Conservation (phyloP, 1,140 invertebrate species). For the Brachionus paranguensis region DNA sequence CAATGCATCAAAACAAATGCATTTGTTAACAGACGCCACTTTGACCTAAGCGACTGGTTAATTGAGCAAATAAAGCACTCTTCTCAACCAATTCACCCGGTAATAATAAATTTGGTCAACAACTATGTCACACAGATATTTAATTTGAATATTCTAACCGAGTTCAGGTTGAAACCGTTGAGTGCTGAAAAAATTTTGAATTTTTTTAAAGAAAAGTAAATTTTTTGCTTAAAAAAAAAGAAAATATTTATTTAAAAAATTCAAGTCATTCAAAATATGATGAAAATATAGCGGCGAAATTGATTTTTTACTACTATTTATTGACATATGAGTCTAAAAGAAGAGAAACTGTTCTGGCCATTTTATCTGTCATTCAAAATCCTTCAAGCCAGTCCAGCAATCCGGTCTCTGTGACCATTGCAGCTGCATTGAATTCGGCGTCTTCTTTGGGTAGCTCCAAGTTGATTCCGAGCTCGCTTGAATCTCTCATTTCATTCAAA, state of each 20-base stretch:
- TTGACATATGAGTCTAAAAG: slow-evolving; percentile 24
- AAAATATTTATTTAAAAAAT: not conserved
- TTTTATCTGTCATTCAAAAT: slow-evolving; percentile 31
- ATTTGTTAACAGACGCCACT: not conserved
- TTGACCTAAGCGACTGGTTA: slow-evolving; percentile 11
- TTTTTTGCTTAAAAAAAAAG: not conserved
- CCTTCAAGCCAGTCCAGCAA: not conserved
- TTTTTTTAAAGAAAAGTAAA: slow-evolving; percentile 37
- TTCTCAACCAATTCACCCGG: slow-evolving; percentile 13
- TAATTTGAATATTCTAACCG: slow-evolving; percentile 11
- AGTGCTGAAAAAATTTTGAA: not conserved
- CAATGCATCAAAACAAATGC: slow-evolving; percentile 33
- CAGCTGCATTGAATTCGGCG: slow-evolving; percentile 18
- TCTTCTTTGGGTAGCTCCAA: not conserved
- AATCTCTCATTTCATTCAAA: slow-evolving; percentile 4
- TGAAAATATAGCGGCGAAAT: not conserved
- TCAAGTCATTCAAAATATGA: slow-evolving; percentile 11
- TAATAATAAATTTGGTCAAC: slow-evolving; percentile 28
- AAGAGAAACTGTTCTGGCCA: slow-evolving; percentile 11
- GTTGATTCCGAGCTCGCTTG: not conserved
- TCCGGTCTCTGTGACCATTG: not conserved
- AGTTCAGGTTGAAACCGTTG: not conserved
- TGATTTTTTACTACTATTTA: slow-evolving; percentile 29
- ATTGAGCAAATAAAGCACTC: slow-evolving; percentile 24
- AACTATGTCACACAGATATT: slow-evolving; percentile 18